Evolutionary conservation across 2,797 vertebrate genomes (phyloP).

Genomic region (Myotis planiceps): DNA sequence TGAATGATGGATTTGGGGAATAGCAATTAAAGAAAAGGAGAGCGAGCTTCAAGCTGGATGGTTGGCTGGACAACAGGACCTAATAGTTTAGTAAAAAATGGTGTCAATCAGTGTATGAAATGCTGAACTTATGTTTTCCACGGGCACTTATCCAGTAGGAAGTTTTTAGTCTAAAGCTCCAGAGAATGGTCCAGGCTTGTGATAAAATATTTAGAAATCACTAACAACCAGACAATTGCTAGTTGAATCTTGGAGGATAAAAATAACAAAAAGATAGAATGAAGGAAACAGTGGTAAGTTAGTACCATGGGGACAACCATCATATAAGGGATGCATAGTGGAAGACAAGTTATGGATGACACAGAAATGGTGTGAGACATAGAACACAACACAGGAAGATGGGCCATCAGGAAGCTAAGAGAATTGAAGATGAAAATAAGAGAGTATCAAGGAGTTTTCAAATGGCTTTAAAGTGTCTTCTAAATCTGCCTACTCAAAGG

Average conservation of each 20-base stretch:
- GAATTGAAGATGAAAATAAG: background rate
- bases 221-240: background rate
- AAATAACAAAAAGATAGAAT: background rate
- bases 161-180: background rate
- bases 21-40: background rate
- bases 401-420: background rate
- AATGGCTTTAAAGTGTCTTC: background rate
- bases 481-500: background rate
- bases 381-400: background rate
- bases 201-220: background rate
- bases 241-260: background rate
- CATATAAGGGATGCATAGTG: rapidly evolving
- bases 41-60: background rate
- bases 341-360: background rate
- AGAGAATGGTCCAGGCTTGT: background rate
- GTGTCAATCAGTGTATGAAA: background rate
- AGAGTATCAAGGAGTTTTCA: background rate
- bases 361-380: background rate
- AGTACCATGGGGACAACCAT: background rate
- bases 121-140: background rate
- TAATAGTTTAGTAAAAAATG: background rate
- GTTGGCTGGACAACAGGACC: background rate
- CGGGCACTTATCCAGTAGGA: background rate
- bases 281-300: background rate
- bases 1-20: background rate